phyloP scores from a whole-genome alignment of 2,797 vertebrate species.

The Thalassophryne amazonica region DNA sequence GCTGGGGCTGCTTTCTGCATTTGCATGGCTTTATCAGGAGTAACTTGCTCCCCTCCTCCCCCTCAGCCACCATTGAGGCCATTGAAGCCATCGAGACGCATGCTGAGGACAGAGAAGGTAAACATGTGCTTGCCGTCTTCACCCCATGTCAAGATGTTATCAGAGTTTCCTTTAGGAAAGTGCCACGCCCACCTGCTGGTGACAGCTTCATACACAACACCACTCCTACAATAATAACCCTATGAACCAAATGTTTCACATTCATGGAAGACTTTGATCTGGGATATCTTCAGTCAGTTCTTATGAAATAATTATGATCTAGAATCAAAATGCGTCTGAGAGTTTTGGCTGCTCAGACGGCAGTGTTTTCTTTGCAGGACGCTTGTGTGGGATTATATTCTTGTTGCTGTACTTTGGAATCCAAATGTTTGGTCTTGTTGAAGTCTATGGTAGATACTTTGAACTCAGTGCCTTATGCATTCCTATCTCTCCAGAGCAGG shows the following conservation, averaged over 20 bases:
- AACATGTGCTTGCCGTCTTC: conserved; percentile 53
- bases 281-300: too few species aligned
- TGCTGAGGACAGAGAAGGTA: conserved; percentile 83
- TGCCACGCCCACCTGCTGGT: conserved; percentile 15
- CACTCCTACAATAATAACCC: conserved; percentile 18
- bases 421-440: neutral
- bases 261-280: conserved; percentile 6
- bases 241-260: conserved; percentile 18
- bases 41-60: conserved; percentile 80
- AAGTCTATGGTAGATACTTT: too few species aligned
- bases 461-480: too few species aligned
- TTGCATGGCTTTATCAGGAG: conserved; percentile 81
- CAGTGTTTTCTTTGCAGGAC: conserved; percentile 1
- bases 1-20: conserved; percentile 69
- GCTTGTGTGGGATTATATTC: neutral
- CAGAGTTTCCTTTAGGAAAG: conserved; percentile 13
- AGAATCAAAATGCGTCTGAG: too few species aligned
- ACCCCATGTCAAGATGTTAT: conserved; percentile 17
- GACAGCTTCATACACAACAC: conserved; percentile 11
- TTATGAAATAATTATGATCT: too few species aligned
- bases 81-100: conserved; percentile 84
- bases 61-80: conserved; percentile 85
- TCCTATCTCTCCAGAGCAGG: too few species aligned
- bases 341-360: neutral
- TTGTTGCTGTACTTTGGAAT: neutral